Evolutionary conservation across 2,113 vertebrate genomes (phyloP).

Genomic region (Rhipidura dahli): DNA sequence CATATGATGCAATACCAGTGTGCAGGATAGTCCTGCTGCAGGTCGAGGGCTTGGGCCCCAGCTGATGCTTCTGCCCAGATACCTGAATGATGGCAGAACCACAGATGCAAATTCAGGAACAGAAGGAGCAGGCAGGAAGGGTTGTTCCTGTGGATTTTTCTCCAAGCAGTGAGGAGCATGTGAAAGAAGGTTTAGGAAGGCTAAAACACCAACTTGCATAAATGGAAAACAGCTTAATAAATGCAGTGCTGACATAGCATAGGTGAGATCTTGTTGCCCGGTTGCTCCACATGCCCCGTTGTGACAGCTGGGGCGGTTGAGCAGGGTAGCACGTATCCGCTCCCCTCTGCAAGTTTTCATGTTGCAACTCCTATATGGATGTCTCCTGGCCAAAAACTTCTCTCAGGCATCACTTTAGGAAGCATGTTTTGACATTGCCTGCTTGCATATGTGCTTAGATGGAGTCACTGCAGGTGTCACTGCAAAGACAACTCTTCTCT

Average conservation of each 20-base stretch:
- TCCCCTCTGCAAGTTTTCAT: neutral
- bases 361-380: neutral
- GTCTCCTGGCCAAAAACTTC: neutral
- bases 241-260: neutral
- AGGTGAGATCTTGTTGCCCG: neutral
- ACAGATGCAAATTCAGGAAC: neutral
- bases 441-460: neutral
- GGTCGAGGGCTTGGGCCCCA: fast-evolving
- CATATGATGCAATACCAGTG: fast-evolving
- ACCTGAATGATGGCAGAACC: neutral
- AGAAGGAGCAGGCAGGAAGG: neutral
- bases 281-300: fast-evolving
- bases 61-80: neutral
- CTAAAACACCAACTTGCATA: neutral
- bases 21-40: neutral
- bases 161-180: neutral
- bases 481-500: neutral
- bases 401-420: neutral
- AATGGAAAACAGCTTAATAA: neutral
- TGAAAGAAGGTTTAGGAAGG: neutral
- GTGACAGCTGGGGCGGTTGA: neutral
- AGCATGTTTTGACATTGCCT: constrained; percentile 8
- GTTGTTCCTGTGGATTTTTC: neutral
- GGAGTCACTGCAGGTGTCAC: neutral
- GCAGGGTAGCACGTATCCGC: fast-evolving